Conservation (phyloP, 2,113 vertebrate genomes). For the Neolamprologus sp. region DNA sequence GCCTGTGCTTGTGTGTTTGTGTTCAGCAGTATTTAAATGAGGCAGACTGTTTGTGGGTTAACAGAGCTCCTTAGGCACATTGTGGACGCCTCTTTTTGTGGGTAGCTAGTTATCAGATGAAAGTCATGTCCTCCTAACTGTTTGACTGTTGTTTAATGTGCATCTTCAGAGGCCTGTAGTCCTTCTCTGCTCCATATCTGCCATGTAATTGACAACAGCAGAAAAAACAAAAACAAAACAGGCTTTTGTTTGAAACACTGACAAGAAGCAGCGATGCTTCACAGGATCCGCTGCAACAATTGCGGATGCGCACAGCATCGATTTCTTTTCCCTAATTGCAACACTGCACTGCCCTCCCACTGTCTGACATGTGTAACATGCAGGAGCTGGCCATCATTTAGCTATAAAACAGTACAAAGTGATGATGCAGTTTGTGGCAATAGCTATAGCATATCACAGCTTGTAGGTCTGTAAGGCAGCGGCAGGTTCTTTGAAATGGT, state of each 20-base stretch:
- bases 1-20: conserved; percentile 35
- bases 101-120: conserved; percentile 7
- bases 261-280: conserved; percentile 2
- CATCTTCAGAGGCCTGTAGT: neutral
- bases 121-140: neutral
- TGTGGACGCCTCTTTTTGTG: neutral
- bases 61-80: neutral
- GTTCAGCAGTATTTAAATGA: conserved; percentile 39
- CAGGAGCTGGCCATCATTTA: neutral
- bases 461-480: conserved; percentile 12
- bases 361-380: neutral
- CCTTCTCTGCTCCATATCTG: neutral
- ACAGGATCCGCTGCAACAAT: neutral
- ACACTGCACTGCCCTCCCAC: neutral
- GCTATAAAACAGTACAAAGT: neutral
- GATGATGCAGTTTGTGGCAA: neutral
- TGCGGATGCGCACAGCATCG: neutral
- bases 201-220: conserved; percentile 12
- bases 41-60: neutral
- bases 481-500: conserved; percentile 58
- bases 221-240: neutral
- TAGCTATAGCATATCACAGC: conserved; percentile 11
- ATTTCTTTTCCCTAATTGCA: conserved; percentile 11
- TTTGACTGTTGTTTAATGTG: neutral
- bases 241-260: conserved; percentile 14